Evolutionary conservation across 2,797 vertebrate species (phyloP).

Genomic region (Leptatherina wallacei): DNA sequence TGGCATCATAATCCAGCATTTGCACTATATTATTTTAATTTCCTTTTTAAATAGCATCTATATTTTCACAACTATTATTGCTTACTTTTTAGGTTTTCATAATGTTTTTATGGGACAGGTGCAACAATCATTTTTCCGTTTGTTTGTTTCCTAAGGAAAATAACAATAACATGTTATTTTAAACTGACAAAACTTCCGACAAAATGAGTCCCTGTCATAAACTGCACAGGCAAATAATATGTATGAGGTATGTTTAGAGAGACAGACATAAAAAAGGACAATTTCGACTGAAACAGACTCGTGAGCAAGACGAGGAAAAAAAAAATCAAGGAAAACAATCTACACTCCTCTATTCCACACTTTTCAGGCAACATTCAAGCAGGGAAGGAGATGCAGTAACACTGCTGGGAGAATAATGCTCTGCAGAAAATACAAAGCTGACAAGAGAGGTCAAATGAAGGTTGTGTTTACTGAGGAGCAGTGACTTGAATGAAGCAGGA

Average conservation of each 20-base stretch:
- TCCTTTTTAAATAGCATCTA: no score
- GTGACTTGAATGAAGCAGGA: slow-evolving; percentile 29
- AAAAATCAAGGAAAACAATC: background rate
- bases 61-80: no score
- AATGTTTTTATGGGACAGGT: no score
- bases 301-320: background rate
- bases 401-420: slow-evolving; percentile 33
- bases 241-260: background rate
- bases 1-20: no score
- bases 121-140: background rate
- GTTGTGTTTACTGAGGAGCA: slow-evolving; percentile 33
- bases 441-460: slow-evolving; percentile 25
- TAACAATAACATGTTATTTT: background rate
- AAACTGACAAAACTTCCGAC: background rate
- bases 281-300: slow-evolving; percentile 5
- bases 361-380: slow-evolving; percentile 56
- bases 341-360: slow-evolving; percentile 22
- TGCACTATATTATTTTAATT: no score
- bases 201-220: background rate
- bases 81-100: no score
- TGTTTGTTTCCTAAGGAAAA: background rate
- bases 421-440: slow-evolving; percentile 30
- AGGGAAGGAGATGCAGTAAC: slow-evolving; percentile 35
- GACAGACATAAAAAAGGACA: background rate
- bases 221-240: background rate